A percentile compares a stretch with the other conserved stretches of the same genome.
Evolutionary conservation across 2,888 invertebrate species (phyloP).

Genomic region (Euzetes globulus): DNA sequence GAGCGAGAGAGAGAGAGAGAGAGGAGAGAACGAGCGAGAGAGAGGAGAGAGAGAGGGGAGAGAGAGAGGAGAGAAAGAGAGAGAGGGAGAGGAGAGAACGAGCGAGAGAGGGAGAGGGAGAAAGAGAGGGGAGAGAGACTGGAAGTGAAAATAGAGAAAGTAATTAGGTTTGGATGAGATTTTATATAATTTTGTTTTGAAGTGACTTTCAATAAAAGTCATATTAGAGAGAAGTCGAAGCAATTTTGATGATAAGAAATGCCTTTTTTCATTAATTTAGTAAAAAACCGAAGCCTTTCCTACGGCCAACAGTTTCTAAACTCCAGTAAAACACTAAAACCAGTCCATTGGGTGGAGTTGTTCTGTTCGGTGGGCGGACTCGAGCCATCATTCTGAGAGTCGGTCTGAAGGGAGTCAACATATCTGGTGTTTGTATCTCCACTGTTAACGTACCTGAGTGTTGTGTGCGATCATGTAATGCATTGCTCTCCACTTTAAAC

Average conservation of each 20-base stretch:
- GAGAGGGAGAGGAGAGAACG: neutral
- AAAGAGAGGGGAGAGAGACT: neutral
- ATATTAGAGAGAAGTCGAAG: neutral
- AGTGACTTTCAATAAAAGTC: neutral
- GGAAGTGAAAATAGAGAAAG: neutral
- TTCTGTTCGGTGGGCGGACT: conserved; percentile 1
- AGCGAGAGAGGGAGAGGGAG: neutral
- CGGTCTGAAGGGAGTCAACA: neutral
- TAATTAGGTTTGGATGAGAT: neutral
- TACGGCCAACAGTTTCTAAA: neutral
- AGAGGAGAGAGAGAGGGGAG: too few species aligned
- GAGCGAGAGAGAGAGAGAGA: neutral
- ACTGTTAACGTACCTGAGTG: conserved; percentile 13
- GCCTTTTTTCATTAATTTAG: conserved; percentile 14
- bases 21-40: neutral
- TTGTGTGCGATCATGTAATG: conserved; percentile 6
- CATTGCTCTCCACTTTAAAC: neutral
- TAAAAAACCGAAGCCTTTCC: conserved; percentile 2
- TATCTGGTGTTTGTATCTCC: neutral
- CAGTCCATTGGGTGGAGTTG: conserved; percentile 11
- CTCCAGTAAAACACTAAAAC: conserved; percentile 21
- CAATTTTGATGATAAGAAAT: conserved; percentile 3
- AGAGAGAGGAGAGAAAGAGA: neutral
- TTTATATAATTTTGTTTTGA: neutral
- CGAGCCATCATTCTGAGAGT: neutral